phyloP scores from a whole-genome alignment of 2,888 invertebrate species.

The Glyphotaelius pellucidus region DNA sequence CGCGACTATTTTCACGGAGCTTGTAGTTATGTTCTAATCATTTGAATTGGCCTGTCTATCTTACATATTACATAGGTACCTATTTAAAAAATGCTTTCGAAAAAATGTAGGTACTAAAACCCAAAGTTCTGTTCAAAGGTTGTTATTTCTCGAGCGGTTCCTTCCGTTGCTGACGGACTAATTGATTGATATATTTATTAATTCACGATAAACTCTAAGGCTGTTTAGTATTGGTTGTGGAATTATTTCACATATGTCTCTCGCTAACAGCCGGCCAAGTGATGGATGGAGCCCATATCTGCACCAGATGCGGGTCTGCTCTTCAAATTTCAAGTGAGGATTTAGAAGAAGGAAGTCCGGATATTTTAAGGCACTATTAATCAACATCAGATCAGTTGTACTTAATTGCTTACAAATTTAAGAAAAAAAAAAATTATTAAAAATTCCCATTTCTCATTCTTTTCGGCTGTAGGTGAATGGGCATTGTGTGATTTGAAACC shows the following conservation, averaged over 20 bases:
- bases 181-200: not conserved
- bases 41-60: no score
- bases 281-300: not conserved
- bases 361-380: not conserved
- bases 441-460: not conserved
- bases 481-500: no score
- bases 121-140: not conserved
- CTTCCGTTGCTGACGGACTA: not conserved
- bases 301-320: conserved; percentile 20
- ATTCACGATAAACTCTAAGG: not conserved
- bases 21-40: no score
- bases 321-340: not conserved
- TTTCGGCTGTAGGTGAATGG: no score
- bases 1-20: no score
- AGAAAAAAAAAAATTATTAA: no score
- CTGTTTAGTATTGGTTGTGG: not conserved
- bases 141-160: not conserved
- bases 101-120: not conserved
- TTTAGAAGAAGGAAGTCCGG: not conserved
- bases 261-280: not conserved
- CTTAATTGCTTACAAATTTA: not conserved
- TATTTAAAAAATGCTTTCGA: no score
- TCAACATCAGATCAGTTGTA: not conserved
- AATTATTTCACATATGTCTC: conserved; percentile 37
- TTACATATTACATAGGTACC: no score